phyloP scores from a whole-genome alignment of 2,113 vertebrate genomes.

The Austrofundulus limnaeus region DNA sequence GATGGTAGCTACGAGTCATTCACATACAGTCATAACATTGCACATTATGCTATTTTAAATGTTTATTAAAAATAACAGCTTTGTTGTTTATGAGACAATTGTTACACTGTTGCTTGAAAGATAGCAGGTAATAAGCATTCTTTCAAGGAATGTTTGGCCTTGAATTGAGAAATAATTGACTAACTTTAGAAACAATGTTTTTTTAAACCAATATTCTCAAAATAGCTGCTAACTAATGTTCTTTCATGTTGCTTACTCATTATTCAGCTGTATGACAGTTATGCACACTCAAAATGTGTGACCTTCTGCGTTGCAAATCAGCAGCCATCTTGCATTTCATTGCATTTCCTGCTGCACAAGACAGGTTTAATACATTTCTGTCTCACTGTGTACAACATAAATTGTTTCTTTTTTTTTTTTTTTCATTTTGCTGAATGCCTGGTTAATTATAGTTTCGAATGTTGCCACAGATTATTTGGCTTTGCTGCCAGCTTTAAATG shows the following conservation, averaged over 20 bases:
- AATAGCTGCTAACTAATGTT: neutral
- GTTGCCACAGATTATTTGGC: neutral
- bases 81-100: no score
- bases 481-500: slow-evolving; percentile 5
- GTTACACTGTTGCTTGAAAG: no score
- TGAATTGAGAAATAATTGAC: neutral
- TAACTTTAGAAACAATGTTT: neutral
- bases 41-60: no score
- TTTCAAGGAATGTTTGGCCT: no score
- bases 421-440: neutral
- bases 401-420: neutral
- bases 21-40: no score
- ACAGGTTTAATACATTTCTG: neutral
- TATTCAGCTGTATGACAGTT: neutral
- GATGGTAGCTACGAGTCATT: no score
- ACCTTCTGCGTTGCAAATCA: neutral
- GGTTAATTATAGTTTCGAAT: neutral
- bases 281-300: neutral
- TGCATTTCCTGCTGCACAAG: neutral
- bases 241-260: neutral
- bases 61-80: no score
- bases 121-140: no score
- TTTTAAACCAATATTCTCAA: neutral
- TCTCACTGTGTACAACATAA: neutral
- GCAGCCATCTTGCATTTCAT: neutral